Evolutionary conservation across 2,797 vertebrate species (phyloP), one percentile per base, ranked within the genome.

Genomic region (Limnodromus scolopaceus): DNA sequence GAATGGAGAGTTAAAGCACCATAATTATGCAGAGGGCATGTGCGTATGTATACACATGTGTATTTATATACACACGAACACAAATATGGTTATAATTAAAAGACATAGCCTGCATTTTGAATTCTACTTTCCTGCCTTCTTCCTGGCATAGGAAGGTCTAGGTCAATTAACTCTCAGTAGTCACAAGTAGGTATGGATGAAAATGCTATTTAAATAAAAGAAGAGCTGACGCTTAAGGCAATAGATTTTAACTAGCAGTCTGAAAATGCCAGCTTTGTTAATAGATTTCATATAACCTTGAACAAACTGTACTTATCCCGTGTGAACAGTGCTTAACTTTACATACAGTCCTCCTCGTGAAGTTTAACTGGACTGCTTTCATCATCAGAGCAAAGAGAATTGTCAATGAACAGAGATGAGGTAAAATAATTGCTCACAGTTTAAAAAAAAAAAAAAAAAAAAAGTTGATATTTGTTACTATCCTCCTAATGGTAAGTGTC

Each of bases 131-230:
- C 20, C 22, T 94, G n/a, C 58, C 23, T 34, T 57, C 53, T 22
- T 75, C 24, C n/a, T 74, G 23, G 22, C 11, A 20, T 17, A 34
- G 16, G 13, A 83, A 51, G 38, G n/a, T 76, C 75, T 69, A 48
- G 28, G 48, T 68, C 61, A 84, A 22, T 64, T 86, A 71, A 25
- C 45, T 92, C 51, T 57, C 23, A n/a, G 51, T 54, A 86, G n/a
- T 48, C 49, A 61, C 30, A 89, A 54, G 16, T 55, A 22, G 28
- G 17, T 74, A 3, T 70, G 48, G 16, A 49, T 75, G 53, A 77
- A 92, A 87, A 89, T 72, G 10, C 6, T 71, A 25, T 84, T 91
- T 89, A 79, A 94, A 87, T 69, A 70, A 69, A 81, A 69, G 61
- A 66, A 58, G 45, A 83, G 3, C 25, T 45, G 25, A 49, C 58